Base-by-base conservation (phyloP, 1,140 invertebrate species). In the Drosophila equinoxialis region DNA sequence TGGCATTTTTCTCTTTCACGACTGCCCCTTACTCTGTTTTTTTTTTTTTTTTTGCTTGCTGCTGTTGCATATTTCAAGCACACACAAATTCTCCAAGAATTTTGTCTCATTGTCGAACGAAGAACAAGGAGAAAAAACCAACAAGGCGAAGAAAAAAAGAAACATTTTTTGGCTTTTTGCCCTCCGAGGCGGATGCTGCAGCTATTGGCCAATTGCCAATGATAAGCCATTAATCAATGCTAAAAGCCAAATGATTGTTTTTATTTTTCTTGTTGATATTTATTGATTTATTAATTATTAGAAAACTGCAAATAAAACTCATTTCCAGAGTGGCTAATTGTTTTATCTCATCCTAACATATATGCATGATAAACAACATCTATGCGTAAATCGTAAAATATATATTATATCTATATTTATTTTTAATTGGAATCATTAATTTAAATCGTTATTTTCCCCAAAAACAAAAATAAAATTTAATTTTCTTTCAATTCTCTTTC, bases 31-130 rank as follows among this genome's bases (percentile, higher is more conserved):
- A 33, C 11, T 58, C 13, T 33, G 1, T 17, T 17, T 17, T 17
- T 17, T 33, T 45, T 51, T 51, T 26, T 51, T 65, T 23, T 35
- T 33, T 45, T 51, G 48, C 30, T 45, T 60, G 64, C 57, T 70
- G 65, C 71, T 79, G 75, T 79, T 85, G 82, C 82, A 85, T 87
- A 81, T 81, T 84, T 85, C 69, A 77, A 79, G 71, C 68, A 55
- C 48, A 48, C 51, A 71, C 57, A 59, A 39, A 58, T 64, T 62
- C 57, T 63, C 39, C 11, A 51, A 51, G 71, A 42, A 63, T 77
- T 74, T 74, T 77, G 74, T 74, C 66, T 74, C 74, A 66, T 74
- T 70, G 71, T 70, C 71, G 67, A 11, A 51, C 5, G 17, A 3
- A 23, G 8, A 51, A 23, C 17, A 48, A 67, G 20, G n/a, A 54